Conservation (phyloP, 2,888 invertebrate genomes). For the Deilephila porcellus region DNA sequence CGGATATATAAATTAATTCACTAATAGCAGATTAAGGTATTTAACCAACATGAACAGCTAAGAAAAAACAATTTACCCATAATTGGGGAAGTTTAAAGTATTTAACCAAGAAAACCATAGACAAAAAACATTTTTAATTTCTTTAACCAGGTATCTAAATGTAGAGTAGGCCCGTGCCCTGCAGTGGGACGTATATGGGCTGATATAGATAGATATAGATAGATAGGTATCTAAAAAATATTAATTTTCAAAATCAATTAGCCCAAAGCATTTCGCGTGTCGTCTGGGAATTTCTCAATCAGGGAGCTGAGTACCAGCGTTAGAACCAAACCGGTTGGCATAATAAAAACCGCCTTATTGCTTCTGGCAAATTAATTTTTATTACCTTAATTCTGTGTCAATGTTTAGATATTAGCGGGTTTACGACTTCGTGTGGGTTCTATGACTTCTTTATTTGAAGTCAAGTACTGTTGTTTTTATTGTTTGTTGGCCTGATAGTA, state of each 20-base stretch:
- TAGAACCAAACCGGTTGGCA: not conserved
- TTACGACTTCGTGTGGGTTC: conserved; percentile 31
- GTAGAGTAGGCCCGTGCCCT: too few relatives aligned
- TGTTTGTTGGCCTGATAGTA: not conserved
- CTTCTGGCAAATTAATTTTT: conserved; percentile 18
- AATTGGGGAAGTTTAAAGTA: too few relatives aligned
- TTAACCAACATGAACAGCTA: too few relatives aligned
- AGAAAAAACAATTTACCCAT: too few relatives aligned
- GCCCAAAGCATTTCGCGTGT: not conserved
- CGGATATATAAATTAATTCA: too few relatives aligned
- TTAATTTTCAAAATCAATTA: not conserved
- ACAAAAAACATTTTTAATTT: too few relatives aligned
- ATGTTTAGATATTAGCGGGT: conserved; percentile 34
- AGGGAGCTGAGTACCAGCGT: not conserved
- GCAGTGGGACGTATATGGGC: too few relatives aligned
- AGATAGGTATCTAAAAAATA: not conserved
- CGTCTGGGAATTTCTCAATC: conserved; percentile 1
- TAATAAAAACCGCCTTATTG: conserved; percentile 2
- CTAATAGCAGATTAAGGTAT: too few relatives aligned
- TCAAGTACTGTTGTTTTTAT: not conserved
- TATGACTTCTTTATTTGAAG: conserved; percentile 9
- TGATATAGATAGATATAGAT: too few relatives aligned
- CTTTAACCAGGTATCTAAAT: not conserved
- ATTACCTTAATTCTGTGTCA: conserved; percentile 36
- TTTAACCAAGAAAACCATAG: too few relatives aligned